Base-by-base conservation (phyloP, 2,888 invertebrate genomes). In the Agapetus fuscipes region DNA sequence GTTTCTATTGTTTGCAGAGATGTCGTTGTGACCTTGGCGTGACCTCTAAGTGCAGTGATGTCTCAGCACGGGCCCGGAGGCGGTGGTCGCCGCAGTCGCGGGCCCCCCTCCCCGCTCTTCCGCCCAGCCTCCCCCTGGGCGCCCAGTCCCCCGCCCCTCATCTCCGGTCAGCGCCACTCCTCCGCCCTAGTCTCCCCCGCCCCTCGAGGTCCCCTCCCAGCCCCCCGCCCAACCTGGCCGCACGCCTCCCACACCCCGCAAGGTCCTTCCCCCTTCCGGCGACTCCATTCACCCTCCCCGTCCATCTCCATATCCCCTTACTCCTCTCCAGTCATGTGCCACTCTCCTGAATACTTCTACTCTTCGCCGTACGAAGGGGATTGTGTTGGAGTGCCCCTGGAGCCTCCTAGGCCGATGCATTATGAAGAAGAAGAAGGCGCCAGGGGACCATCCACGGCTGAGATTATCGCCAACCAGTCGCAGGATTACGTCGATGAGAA, bases 401-500 rank as follows among this genome's bases (percentile, higher is more conserved):
- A 87, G 58, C 86, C 83, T 49, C 79, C 72, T 50, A 72, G 77
- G 53, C 74, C 74, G 49, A 66, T 72, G 70, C 71, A 74, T 48
- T 72, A 74, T 52, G 71, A 76, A 49, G 76, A 76, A 54, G 77
- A 78, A 34, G 83, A 83, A 40, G 83, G 82, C 56, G 80, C 83
- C 49, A 72, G 80, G 51, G 86, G 88, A 30, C 86, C 85, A 7
- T 84, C 88, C 43, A 90, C 90, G 12, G 90, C 90, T 31, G 89
- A 90, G 63, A 90, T 90, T 53, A 90, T 91, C 53, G 90, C 90
- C 46, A 85, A 83, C 60, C 93, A 93, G 66, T 88, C 88, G 43
- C 91, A 93, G 67, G 91, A 93, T 64, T 93, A 91, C 61, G 80
- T 93, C 49, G 93, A 93, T 59, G 93, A 93, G 65, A 87, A 88